Evolutionary conservation across 2,888 invertebrate species (phyloP), one percentile per base, ranked within the genome.

Genomic region (Ormyrus pomaceus): DNA sequence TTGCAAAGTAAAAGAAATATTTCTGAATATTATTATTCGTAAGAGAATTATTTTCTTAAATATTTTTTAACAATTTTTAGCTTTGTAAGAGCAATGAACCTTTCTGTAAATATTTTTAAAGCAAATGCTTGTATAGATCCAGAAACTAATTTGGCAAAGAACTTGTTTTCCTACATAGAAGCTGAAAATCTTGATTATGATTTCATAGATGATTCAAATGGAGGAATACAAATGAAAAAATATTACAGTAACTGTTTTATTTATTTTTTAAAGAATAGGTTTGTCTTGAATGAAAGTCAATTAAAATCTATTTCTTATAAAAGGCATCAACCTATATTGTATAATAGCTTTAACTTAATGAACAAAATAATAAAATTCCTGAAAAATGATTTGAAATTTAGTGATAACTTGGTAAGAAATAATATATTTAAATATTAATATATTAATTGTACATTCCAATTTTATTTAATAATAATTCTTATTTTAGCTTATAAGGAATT

Each of bases 291-390:
- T 0, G 83, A 89, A 86, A 88, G 11, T 88, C 91, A 69, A 62
- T 0, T 51, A 91, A 9, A 85, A 86, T 5, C 88, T 89, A 79
- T 80, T 91, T n/a, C 91, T 91, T 85, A 87, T 86, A 51, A 87
- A 86, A 3, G 91, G 91, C 83, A 75, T 84, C 0, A 87, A 6
- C 10, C 89, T 10, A 82, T 92, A 1, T 88, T 87, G 5, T 88
- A 91, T 83, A 92, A 91, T 86, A 92, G 92, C 83, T 91, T 93
- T 73, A 84, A 87, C 48, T 88, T 92, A 2, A 91, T 95, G 6
- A 92, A 92, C 85, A 91, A 92, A 87, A 92, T 93, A 73, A 88
- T 95, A 13, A 87, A 92, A 53, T 84, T 94, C 79, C 92, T 94
- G 1, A 89, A 92, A 82, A 89, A 92, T 64, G 92, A 93, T 4